Conservation (phyloP, 1,140 invertebrate species). For the Pentalonia nigronervosa region DNA sequence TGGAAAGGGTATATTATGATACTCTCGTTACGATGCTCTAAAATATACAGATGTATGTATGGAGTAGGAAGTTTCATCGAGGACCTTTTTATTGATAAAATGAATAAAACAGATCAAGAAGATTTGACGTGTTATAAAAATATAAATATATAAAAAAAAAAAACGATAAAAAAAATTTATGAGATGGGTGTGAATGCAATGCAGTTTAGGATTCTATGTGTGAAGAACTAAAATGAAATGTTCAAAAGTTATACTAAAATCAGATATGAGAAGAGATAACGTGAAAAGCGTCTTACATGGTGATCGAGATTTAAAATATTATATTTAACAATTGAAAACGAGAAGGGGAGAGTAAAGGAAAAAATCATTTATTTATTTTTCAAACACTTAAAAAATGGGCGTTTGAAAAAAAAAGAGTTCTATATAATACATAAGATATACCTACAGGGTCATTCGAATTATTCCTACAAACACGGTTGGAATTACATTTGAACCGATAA, state of each 20-base stretch:
- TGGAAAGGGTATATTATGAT: not conserved
- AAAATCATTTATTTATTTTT: not conserved
- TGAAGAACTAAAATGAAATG: not conserved
- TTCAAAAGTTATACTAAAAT: not conserved
- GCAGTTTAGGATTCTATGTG: not conserved
- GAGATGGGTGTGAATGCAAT: not conserved
- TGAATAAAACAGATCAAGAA: not conserved
- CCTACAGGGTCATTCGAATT: not conserved
- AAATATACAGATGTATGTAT: not conserved
- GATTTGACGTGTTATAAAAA: not conserved
- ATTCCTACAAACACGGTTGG: not conserved
- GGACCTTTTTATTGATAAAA: not conserved
- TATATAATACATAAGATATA: not conserved
- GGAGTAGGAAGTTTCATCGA: not conserved
- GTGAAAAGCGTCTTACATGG: not conserved
- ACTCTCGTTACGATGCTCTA: not conserved
- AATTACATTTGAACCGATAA: not conserved
- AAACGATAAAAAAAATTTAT: slow-evolving; percentile 4
- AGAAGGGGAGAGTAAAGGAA: not conserved
- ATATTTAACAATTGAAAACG: not conserved
- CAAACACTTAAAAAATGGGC: not conserved
- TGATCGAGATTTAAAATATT: not conserved
- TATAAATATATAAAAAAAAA: not conserved
- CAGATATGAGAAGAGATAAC: not conserved
- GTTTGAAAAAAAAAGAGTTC: not conserved